Conservation (phyloP, 2,797 vertebrate species). For the Myioborus miniatus region DNA sequence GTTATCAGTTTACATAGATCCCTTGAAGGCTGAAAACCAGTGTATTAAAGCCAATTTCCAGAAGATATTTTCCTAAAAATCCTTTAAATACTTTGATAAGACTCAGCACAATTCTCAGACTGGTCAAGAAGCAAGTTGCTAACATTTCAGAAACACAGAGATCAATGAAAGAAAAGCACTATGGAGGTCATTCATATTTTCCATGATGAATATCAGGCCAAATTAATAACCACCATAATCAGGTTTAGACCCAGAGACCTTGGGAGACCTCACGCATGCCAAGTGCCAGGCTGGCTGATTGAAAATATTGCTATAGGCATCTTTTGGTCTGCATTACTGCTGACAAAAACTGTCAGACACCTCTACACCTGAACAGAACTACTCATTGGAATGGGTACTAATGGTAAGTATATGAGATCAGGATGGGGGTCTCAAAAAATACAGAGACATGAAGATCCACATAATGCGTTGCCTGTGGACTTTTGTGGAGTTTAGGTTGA, state of each 20-base stretch:
- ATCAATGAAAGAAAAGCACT: not conserved
- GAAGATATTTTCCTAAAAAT: not conserved
- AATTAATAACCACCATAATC: not conserved
- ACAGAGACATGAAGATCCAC: not conserved
- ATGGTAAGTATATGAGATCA: not conserved
- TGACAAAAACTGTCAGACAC: not conserved
- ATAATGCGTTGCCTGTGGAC: not conserved
- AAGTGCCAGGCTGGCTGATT: not conserved
- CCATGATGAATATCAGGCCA: not conserved
- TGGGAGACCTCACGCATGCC: not conserved
- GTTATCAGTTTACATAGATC: not conserved
- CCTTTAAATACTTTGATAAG: not conserved
- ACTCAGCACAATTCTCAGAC: not conserved
- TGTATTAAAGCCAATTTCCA: not conserved
- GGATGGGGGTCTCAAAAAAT: not conserved
- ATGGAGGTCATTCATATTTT: not conserved
- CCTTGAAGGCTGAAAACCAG: not conserved
- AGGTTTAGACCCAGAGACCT: not conserved
- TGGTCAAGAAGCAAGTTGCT: not conserved
- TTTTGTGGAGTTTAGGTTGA: not conserved
- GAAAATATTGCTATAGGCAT: not conserved
- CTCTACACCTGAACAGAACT: not conserved
- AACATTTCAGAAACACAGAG: not conserved
- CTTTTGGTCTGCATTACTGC: not conserved
- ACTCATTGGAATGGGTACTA: not conserved